Base-by-base conservation (phyloP, 1,140 invertebrate genomes). In the Pogonognathellus flavescens region DNA sequence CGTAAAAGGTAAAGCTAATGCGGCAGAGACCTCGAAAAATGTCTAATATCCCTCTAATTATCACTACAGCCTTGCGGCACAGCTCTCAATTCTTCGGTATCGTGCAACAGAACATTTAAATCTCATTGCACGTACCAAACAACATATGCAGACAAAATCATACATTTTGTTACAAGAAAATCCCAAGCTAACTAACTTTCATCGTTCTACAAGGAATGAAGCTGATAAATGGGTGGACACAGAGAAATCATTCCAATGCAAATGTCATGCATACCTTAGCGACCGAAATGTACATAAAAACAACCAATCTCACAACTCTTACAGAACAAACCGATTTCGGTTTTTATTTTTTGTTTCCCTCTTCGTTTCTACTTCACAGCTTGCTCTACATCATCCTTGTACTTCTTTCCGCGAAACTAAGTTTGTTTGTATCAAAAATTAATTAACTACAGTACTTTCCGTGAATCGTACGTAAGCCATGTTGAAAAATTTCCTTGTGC, bases 41-140 rank as follows among this genome's bases (percentile, higher is more conserved):
- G 14, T 57, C 70, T 76, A 25, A 10, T 76, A 41, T 76, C 70
- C 41, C 70, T 76, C 70, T 76, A 76, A 76, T 76, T 76, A 76
- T 50, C 70, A 41, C 25, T 66, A 22, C 22, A 10, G 9, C 11
- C 62, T 11, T 66, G 62, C 25, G 62, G 18, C 20, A 76, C 31
- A n/a, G n/a, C 31, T 49, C 41, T 31, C 41, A 76, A 76, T 76
- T 76, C 70, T 49, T 31, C 41, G 49, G 10, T 76, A 76, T 76
- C 70, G 31, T 76, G 70, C 70, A 49, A 49, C 14, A 25, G n/a
- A n/a, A 31, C 4, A 76, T 76, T 76, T 76, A 76, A 20, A 66
- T 25, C 62, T 25, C 62, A 66, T 18, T 20, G 22, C 59, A 60
- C 59, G 59, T 60, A 20, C 59, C 62, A 66, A 22, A 14, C 13